A percentile compares a stretch with the other conserved stretches of the same genome.
These are phyloP conservation scores for Nothura maculosa DNA, from an alignment of 2,797 vertebrate genomes.

Conservation along the genomic window DNA sequence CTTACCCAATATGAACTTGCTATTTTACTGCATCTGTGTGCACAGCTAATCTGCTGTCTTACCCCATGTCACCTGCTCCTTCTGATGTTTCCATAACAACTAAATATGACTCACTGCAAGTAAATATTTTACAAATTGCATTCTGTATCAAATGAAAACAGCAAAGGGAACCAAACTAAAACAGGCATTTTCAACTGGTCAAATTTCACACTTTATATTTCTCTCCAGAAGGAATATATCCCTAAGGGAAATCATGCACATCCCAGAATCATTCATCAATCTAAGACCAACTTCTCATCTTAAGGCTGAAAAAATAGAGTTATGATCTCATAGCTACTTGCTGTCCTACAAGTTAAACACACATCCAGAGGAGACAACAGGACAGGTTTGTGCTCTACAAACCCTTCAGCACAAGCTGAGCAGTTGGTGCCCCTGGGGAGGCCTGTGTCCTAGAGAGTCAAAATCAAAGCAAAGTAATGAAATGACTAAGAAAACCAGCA, in stretches of 20 bases:
- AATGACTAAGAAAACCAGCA: not conserved
- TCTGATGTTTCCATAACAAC: slow-evolving; percentile 51
- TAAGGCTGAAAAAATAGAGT: not conserved
- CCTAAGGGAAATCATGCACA: not conserved
- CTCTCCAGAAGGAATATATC: not conserved
- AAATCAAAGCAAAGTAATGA: slow-evolving; percentile 39
- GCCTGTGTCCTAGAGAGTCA: not conserved
- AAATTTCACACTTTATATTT: not conserved
- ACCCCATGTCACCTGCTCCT: slow-evolving; percentile 2
- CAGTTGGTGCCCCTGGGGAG: fast-evolving
- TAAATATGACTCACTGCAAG: slow-evolving; percentile 29
- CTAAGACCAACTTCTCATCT: not conserved
- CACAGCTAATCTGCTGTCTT: not conserved
- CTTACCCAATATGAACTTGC: slow-evolving; percentile 57
- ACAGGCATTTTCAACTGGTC: not conserved
- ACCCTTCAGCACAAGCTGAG: not conserved
- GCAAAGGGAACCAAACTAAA: not conserved
- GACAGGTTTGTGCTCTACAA: not conserved
- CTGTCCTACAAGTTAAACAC: not conserved
- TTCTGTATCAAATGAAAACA: not conserved
- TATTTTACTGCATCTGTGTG: not conserved
- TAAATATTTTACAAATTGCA: slow-evolving; percentile 15
- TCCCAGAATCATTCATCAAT: not conserved
- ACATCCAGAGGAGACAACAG: not conserved
- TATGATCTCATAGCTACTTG: not conserved